Evolutionary conservation across 2,888 invertebrate species (phyloP).

Genomic region (Napeogenes inachia): DNA sequence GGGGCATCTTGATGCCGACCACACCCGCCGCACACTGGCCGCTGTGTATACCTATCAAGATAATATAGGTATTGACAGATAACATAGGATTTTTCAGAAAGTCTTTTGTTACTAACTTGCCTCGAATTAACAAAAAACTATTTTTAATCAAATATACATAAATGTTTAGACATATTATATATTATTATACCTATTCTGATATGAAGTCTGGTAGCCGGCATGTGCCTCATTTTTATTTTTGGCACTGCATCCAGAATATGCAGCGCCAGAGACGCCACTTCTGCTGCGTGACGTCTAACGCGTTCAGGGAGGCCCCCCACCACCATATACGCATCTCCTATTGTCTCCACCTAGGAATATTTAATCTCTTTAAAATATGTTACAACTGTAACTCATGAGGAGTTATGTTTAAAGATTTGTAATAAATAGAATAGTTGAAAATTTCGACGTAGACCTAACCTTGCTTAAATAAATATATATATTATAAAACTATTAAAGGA

Average conservation of each 20-base stretch:
- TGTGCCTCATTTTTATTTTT: slow-evolving; percentile 82
- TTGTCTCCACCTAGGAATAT: slow-evolving; percentile 82
- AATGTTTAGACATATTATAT: no score
- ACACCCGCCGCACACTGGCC: slow-evolving; percentile 90
- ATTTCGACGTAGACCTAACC: no score
- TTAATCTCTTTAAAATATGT: no score
- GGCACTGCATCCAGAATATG: slow-evolving; percentile 84
- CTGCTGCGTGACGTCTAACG: slow-evolving; percentile 85
- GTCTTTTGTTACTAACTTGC: no score
- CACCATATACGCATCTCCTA: slow-evolving; percentile 90
- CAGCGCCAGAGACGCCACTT: slow-evolving; percentile 87
- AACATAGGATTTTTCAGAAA: no score
- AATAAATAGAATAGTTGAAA: no score
- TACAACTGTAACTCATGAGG: no score
- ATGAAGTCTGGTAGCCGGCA: slow-evolving; percentile 81
- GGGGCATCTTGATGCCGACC: slow-evolving; percentile 89
- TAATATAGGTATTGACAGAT: no score
- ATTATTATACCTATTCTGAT: slow-evolving; percentile 80
- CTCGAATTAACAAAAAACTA: neutral
- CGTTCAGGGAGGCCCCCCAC: slow-evolving; percentile 86
- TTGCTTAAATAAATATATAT: no score
- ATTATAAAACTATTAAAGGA: no score
- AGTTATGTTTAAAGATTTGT: no score
- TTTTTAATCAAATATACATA: no score
- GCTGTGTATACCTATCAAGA: slow-evolving; percentile 59